A percentile compares a stretch with the other conserved stretches of the same genome.
phyloP scores from a whole-genome alignment of 53 echinoderm and acorn worm genomes.

The Paracentrotus lividus region DNA sequence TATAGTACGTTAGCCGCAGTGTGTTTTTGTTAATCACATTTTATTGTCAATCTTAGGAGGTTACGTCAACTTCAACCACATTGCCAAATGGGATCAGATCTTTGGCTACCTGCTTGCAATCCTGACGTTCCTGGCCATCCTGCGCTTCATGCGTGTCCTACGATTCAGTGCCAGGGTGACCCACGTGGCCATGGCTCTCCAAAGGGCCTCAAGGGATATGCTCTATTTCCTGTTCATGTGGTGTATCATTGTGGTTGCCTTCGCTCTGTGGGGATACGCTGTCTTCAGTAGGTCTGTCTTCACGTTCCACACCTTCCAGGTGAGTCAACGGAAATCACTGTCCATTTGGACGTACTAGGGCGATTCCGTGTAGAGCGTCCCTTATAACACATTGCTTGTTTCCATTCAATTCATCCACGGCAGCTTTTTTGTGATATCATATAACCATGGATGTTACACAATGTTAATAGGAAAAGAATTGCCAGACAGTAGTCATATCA shows the following conservation, averaged over 20 bases:
- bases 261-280: slow-evolving; percentile 75
- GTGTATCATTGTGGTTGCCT: slow-evolving; percentile 75
- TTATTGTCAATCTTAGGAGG: no score
- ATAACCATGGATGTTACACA: no score
- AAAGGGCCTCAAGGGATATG: slow-evolving; percentile 72
- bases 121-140: slow-evolving; percentile 73
- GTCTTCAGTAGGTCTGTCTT: slow-evolving; percentile 74
- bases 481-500: no score
- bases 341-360: no score
- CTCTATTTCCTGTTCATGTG: slow-evolving; percentile 84
- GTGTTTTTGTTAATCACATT: no score
- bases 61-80: slow-evolving; percentile 86
- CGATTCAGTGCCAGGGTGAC: slow-evolving; percentile 82
- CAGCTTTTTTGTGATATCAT: no score
- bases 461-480: no score
- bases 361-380: no score
- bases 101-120: slow-evolving; percentile 81
- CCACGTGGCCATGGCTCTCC: slow-evolving; percentile 77
- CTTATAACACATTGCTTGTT: no score
- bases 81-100: slow-evolving; percentile 88
- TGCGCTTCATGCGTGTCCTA: slow-evolving; percentile 83
- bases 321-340: neutral
- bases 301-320: slow-evolving; percentile 71
- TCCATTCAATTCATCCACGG: neutral
- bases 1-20: no score